These are phyloP conservation scores for Epinotia ramella DNA, from an alignment of 2,888 invertebrate genomes.

Conservation along the genomic window DNA sequence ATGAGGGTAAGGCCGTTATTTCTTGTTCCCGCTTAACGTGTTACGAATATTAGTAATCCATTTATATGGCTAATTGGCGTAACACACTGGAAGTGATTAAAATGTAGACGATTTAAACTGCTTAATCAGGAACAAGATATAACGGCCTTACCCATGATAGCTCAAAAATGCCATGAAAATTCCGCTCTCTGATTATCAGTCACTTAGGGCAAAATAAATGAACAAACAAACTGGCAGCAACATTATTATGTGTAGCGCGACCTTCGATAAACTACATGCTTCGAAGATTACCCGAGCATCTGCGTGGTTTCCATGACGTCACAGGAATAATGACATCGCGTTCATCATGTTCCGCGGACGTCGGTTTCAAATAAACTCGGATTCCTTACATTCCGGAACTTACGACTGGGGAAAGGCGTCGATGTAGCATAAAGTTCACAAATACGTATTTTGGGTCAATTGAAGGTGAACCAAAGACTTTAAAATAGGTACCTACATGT, in stretches of 20 bases:
- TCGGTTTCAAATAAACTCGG: conserved; percentile 16
- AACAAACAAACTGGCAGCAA: conserved; percentile 1
- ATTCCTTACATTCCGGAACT: conserved; percentile 23
- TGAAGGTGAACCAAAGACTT: not conserved
- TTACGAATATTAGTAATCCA: no score
- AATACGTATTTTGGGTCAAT: not conserved
- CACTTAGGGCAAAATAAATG: not conserved
- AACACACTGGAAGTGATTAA: no score
- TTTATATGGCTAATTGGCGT: no score
- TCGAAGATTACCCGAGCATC: not conserved
- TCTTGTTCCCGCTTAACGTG: no score
- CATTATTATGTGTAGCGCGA: not conserved
- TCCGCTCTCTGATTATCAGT: not conserved
- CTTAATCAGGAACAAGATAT: no score
- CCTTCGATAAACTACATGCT: not conserved
- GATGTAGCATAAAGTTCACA: conserved; percentile 6
- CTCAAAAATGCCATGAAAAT: no score
- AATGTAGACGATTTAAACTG: no score
- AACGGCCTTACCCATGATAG: no score
- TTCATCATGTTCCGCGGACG: conserved; percentile 15
- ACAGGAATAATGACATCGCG: conserved; percentile 15
- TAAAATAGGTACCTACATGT: no score
- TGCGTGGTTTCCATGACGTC: not conserved
- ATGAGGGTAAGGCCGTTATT: no score
- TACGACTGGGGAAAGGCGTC: conserved; percentile 4